Base-by-base conservation (phyloP, 2,797 vertebrate genomes). In the Amazonetta brasiliensis region DNA sequence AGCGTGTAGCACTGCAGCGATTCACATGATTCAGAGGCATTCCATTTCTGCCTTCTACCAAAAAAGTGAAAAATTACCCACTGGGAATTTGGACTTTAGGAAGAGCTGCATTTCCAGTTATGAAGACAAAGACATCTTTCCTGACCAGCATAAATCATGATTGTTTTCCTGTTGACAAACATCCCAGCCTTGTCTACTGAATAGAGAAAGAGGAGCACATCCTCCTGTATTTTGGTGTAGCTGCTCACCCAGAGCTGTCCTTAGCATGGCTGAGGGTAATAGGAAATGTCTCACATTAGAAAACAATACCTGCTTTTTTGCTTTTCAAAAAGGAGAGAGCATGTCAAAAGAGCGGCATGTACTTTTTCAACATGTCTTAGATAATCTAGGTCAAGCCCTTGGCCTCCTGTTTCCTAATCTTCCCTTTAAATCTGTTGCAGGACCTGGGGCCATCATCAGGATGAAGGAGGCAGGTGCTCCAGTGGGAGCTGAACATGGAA, bases 21-120 rank as follows among this genome's bases (percentile, higher is more conserved):
- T 79, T 89, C 48, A 76, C 43, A 16, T 81, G 79, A 94, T 92
- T 94, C 58, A 89, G 77, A 91, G 84, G 31, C 46, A 39, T 87
- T 92, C 91, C 69, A 67, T 78, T 96, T 92, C 60, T 82, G 30
- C 83, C 64, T 80, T 82, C 56, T 93, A 94, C 93, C 92, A 89
- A 82, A 95, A 96, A 96, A 95, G 44, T 95, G 92, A 95, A 93
- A 87, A 87, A 94, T 92, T 83, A 50, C 43, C 63, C 77, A 56
- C 46, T 63, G 63, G 88, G 89, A 92, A 90, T 66, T 79, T 76
- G 76, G 71, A 68, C 64, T 94, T 69, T 80, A 50, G 1, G 1
- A 90, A 89, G 60, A 92, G 48, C 68, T 79, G 59, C 43, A 60
- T 76, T 95, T 91, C 72, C 39, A 68, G 35, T 91, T 84, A 35